phyloP scores from a whole-genome alignment of 2,113 vertebrate species.

The Psephotus haematonotus region DNA sequence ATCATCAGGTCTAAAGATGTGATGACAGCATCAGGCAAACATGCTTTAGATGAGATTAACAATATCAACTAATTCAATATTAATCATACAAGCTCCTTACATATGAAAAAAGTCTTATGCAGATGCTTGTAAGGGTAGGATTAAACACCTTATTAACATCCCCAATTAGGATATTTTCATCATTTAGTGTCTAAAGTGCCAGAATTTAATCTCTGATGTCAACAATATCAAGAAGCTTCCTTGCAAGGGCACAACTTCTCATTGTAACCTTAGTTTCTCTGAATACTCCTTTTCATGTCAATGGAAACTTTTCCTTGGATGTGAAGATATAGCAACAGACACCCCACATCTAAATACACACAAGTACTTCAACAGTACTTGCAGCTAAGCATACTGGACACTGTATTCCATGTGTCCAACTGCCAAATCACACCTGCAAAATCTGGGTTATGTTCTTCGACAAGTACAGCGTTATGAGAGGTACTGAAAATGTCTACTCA shows the following conservation, averaged over 20 bases:
- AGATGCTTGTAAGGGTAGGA: neutral
- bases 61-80: neutral
- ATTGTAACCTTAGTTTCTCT: neutral
- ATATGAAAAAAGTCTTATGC: neutral
- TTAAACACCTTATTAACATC: neutral
- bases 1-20: neutral
- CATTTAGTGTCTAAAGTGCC: neutral
- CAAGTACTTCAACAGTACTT: neutral
- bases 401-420: accelerated
- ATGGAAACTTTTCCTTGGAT: neutral
- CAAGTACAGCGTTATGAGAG: neutral
- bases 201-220: neutral
- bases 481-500: neutral
- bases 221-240: neutral
- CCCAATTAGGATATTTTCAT: neutral
- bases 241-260: neutral
- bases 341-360: neutral
- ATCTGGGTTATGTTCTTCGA: neutral
- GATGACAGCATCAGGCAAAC: neutral
- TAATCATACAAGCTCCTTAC: neutral
- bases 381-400: neutral
- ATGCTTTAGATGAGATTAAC: neutral
- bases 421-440: neutral
- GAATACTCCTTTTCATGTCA: neutral
- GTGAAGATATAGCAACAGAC: neutral